Conservation (phyloP, 2,797 vertebrate species). For the Sphenopsis melanotis region DNA sequence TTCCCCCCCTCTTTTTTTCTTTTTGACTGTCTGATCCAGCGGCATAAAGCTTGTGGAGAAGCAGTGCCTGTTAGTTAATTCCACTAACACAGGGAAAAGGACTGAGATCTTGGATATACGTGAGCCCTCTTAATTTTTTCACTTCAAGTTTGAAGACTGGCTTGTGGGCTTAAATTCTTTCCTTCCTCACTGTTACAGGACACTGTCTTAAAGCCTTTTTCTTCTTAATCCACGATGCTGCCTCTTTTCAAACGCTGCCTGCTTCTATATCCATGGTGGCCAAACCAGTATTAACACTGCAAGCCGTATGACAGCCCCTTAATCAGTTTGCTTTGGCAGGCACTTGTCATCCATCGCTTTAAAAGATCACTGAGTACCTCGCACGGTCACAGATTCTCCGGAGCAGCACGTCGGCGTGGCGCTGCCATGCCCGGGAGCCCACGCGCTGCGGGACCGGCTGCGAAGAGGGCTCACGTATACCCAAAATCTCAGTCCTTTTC, state of each 20-base stretch:
- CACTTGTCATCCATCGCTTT: fast-evolving
- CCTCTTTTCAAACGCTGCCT: not conserved
- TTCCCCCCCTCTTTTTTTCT: not conserved
- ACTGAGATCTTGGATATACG: not conserved
- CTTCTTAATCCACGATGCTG: not conserved
- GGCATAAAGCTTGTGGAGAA: not conserved
- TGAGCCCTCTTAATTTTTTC: not conserved
- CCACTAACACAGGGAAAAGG: not conserved
- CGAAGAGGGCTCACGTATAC: too few relatives aligned
- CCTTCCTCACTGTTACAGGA: fast-evolving
- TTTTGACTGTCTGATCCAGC: not conserved
- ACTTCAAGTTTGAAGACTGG: not conserved
- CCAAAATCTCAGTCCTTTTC: too few relatives aligned
- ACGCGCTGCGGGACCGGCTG: not conserved
- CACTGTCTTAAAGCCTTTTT: not conserved
- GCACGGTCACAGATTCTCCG: not conserved
- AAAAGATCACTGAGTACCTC: not conserved
- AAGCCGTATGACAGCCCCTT: too few relatives aligned
- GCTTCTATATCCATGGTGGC: fast-evolving
- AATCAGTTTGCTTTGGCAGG: not conserved
- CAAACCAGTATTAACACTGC: fast-evolving
- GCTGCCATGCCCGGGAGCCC: not conserved
- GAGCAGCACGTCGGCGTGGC: not conserved
- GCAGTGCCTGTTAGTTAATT: not conserved
- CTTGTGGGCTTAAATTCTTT: not conserved